Evolutionary conservation across 2,888 invertebrate genomes (phyloP).

Genomic region (Mayetiola destructor): DNA sequence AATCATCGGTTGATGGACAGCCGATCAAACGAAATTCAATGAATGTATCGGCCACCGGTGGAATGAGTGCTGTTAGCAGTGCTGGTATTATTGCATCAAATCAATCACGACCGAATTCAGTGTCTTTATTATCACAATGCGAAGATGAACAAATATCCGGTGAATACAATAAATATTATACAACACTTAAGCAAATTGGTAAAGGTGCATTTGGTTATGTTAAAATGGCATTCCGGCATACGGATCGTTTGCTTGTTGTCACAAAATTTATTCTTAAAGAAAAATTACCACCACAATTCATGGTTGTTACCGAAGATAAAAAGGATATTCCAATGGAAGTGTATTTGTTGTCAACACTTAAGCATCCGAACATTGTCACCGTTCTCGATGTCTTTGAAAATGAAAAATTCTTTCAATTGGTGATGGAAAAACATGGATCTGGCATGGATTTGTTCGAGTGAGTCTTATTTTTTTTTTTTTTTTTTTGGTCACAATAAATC

Average conservation of each 20-base stretch:
- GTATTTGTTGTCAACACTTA: conserved; percentile 45
- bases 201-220: conserved; percentile 55
- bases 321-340: conserved; percentile 49
- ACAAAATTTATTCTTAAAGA: conserved; percentile 56
- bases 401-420: conserved; percentile 53
- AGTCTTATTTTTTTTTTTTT: no score
- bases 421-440: conserved; percentile 62
- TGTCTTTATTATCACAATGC: conserved; percentile 41
- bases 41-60: conserved; percentile 13
- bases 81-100: not conserved
- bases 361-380: conserved; percentile 53
- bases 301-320: conserved; percentile 41
- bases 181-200: conserved; percentile 52
- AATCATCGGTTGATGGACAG: conserved; percentile 23
- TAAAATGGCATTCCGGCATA: conserved; percentile 47
- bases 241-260: conserved; percentile 46
- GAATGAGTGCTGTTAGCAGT: no score
- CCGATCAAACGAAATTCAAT: conserved; percentile 23
- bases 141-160: conserved; percentile 40
- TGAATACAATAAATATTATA: conserved; percentile 42
- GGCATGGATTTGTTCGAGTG: conserved; percentile 68
- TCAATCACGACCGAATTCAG: conserved; percentile 38
- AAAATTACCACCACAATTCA: conserved; percentile 32
- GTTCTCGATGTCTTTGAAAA: conserved; percentile 54
- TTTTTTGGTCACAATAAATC: no score